Evolutionary conservation across 2,888 invertebrate species (phyloP).

Genomic region (Erebia ligea): DNA sequence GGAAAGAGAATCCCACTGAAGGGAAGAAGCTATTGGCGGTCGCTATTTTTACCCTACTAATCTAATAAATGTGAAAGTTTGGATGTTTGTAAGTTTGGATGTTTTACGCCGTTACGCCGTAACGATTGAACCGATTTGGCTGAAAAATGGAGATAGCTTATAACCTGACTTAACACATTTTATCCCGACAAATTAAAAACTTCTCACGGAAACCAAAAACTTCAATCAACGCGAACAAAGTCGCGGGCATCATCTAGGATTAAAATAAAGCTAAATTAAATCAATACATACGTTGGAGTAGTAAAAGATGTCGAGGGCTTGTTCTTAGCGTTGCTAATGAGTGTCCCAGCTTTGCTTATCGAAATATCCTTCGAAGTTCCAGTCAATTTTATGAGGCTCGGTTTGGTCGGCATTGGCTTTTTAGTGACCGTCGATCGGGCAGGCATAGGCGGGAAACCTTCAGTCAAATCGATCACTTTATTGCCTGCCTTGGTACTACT

Average conservation of each 20-base stretch:
- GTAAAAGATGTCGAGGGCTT: conserved; percentile 7
- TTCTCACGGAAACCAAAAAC: background rate
- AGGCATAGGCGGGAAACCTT: background rate
- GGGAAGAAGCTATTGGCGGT: too few relatives aligned
- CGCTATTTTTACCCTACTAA: too few relatives aligned
- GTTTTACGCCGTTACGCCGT: too few relatives aligned
- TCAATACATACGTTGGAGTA: conserved; percentile 25
- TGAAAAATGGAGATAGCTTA: too few relatives aligned
- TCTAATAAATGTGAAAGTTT: too few relatives aligned
- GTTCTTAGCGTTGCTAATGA: conserved; percentile 13
- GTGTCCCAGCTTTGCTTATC: conserved; percentile 28
- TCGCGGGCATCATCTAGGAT: background rate
- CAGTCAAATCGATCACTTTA: conserved; percentile 33
- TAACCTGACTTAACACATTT: too few relatives aligned
- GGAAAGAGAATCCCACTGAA: too few relatives aligned
- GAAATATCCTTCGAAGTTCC: conserved; percentile 53
- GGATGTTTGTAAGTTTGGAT: too few relatives aligned
- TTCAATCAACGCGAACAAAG: background rate
- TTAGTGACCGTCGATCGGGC: background rate
- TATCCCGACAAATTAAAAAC: too few relatives aligned
- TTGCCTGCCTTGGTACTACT: background rate
- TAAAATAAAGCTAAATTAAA: background rate
- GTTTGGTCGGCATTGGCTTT: background rate
- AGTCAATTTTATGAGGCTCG: conserved; percentile 33
- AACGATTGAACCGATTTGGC: too few relatives aligned